Conservation (phyloP, 64 coral and sea anemone genomes). For the Trachythela sp. region DNA sequence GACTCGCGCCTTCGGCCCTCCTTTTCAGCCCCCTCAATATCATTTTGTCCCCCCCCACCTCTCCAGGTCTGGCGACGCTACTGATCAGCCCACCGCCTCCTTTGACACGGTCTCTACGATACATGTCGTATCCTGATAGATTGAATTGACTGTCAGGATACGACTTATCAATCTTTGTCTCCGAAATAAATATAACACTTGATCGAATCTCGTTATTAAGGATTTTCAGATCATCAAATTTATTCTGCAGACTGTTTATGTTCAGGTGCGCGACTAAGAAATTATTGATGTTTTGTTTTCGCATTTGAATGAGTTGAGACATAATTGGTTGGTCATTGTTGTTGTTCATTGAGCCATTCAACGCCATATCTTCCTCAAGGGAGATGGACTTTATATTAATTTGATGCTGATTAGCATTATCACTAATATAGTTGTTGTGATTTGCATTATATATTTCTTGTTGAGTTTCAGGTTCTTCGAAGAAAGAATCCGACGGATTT, state of each 20-base stretch:
- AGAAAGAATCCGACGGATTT: neutral
- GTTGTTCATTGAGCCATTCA: neutral
- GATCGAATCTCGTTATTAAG: slow-evolving; percentile 3
- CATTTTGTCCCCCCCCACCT: too few relatives aligned
- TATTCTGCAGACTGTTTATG: slow-evolving; percentile 46
- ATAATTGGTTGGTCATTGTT: too few relatives aligned
- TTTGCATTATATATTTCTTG: neutral
- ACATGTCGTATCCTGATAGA: slow-evolving; percentile 22
- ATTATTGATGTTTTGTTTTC: neutral
- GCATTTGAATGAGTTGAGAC: neutral
- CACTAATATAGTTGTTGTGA: neutral
- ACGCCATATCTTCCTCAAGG: neutral
- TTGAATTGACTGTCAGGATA: slow-evolving; percentile 38
- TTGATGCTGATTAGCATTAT: neutral
- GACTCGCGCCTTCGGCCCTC: too few relatives aligned
- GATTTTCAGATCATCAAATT: slow-evolving; percentile 34
- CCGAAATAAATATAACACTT: slow-evolving; percentile 14
- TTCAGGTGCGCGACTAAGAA: slow-evolving; percentile 39
- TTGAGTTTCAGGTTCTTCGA: neutral
- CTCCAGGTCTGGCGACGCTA: too few relatives aligned
- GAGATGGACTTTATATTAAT: neutral
- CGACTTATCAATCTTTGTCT: slow-evolving; percentile 31
- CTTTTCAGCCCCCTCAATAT: too few relatives aligned
- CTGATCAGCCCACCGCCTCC: slow-evolving; percentile 15
- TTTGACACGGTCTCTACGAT: neutral